A percentile compares a stretch with the other conserved stretches of the same genome.
Conservation (phyloP, 2,797 vertebrate species). For the Bufotes viridis region DNA sequence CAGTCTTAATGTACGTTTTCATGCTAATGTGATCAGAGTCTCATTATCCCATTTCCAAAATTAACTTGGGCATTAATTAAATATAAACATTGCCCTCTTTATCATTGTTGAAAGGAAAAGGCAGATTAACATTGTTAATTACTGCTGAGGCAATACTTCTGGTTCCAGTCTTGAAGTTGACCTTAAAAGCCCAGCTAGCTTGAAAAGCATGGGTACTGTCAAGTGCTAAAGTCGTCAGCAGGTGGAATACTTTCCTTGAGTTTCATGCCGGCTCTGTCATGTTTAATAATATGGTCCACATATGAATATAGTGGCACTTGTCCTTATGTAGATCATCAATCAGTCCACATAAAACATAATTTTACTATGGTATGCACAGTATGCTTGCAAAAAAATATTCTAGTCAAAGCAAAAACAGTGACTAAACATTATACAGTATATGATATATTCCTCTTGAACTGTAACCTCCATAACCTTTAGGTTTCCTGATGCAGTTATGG, state of each 20-base stretch:
- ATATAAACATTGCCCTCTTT: slow-evolving; percentile 87
- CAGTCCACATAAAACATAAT: background rate
- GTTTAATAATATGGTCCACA: background rate
- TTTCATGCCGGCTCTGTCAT: background rate
- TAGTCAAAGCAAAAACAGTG: background rate
- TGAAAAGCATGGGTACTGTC: slow-evolving; percentile 56
- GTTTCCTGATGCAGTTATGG: no score
- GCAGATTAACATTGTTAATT: slow-evolving; percentile 83
- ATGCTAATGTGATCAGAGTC: slow-evolving; percentile 89
- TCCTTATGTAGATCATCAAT: background rate
- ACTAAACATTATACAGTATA: background rate
- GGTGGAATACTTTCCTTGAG: slow-evolving; percentile 78
- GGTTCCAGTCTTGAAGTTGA: slow-evolving; percentile 65
- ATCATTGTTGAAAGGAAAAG: slow-evolving; percentile 76
- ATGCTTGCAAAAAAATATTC: background rate
- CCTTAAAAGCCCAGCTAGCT: slow-evolving; percentile 62
- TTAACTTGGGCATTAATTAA: slow-evolving; percentile 92
- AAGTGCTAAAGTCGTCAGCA: slow-evolving; percentile 70
- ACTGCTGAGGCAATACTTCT: slow-evolving; percentile 73
- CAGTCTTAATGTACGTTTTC: slow-evolving; percentile 81
- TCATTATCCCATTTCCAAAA: slow-evolving; percentile 93
- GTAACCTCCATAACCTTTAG: slow-evolving; percentile 66
- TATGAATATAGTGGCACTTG: background rate
- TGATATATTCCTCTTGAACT: slow-evolving; percentile 34
- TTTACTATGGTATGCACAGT: background rate